A percentile compares a stretch with the other conserved stretches of the same genome.
These are phyloP conservation scores for Todus mexicanus DNA, from an alignment of 2,797 vertebrate species.

Conservation along the genomic window DNA sequence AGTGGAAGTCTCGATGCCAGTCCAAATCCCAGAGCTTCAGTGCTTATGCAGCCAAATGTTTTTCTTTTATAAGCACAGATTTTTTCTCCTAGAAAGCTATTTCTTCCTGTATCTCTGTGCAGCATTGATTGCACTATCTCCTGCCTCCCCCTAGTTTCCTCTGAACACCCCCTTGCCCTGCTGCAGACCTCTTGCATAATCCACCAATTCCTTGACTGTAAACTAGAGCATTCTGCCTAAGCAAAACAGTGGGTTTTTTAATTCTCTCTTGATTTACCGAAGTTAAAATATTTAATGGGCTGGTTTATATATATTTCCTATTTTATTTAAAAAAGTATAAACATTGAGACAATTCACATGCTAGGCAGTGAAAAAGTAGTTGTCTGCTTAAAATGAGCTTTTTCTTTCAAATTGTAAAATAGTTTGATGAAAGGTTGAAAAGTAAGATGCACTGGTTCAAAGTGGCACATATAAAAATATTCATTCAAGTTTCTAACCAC, in stretches of 20 bases:
- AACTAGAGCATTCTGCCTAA: background rate
- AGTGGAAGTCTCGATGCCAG: background rate
- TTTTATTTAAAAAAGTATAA: background rate
- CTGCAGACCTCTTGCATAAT: background rate
- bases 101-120: background rate
- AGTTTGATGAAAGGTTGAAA: background rate
- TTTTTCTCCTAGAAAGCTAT: slow-evolving; percentile 1
- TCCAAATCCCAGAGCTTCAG: background rate
- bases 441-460: background rate
- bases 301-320: background rate
- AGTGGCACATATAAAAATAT: background rate
- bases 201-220: background rate
- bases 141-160: background rate
- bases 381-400: background rate
- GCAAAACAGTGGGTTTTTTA: background rate
- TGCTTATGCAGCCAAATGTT: background rate
- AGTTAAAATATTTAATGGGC: background rate
- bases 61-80: background rate
- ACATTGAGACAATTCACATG: background rate
- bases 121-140: background rate
- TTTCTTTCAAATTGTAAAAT: background rate
- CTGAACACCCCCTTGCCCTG: background rate
- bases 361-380: background rate
- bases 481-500: background rate
- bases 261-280: background rate